A percentile compares a stretch with the other conserved stretches of the same genome.
Evolutionary conservation across 2,888 invertebrate genomes (phyloP).

Genomic region (Drosophila mimica): DNA sequence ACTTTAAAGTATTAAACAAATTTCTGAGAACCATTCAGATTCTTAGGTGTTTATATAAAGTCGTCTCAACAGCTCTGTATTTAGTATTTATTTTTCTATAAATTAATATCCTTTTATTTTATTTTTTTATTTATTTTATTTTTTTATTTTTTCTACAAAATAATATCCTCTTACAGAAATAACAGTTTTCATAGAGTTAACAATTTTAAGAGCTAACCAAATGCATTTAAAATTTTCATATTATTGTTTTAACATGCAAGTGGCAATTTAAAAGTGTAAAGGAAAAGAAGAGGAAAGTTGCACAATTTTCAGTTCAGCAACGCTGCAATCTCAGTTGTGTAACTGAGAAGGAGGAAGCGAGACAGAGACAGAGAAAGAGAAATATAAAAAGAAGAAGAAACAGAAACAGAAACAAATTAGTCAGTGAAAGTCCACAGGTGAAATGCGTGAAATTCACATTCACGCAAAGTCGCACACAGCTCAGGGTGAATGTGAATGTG

Average conservation of each 20-base stretch:
- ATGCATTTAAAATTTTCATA: constrained; percentile 32
- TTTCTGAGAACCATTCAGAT: not conserved
- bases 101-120: not conserved
- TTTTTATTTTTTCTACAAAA: too few relatives aligned
- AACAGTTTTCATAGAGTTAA: not conserved
- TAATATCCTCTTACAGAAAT: not conserved
- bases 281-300: constrained; percentile 5
- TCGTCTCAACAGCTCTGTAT: not conserved
- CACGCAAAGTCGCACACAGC: constrained; percentile 47
- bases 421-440: constrained; percentile 57
- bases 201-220: constrained; percentile 7
- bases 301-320: constrained; percentile 14
- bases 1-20: not conserved
- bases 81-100: not conserved
- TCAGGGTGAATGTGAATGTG: not conserved
- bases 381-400: not conserved
- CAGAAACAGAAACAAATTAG: constrained; percentile 7
- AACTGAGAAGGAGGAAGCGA: constrained; percentile 10
- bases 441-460: constrained; percentile 60
- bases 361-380: constrained; percentile 4
- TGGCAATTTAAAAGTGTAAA: constrained; percentile 14
- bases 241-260: constrained; percentile 48
- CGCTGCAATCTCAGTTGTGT: constrained; percentile 44
- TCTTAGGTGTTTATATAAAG: not conserved
- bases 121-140: too few relatives aligned